These are phyloP conservation scores for Syrrhaptes paradoxus DNA, from an alignment of 2,113 vertebrate species.

Conservation along the genomic window DNA sequence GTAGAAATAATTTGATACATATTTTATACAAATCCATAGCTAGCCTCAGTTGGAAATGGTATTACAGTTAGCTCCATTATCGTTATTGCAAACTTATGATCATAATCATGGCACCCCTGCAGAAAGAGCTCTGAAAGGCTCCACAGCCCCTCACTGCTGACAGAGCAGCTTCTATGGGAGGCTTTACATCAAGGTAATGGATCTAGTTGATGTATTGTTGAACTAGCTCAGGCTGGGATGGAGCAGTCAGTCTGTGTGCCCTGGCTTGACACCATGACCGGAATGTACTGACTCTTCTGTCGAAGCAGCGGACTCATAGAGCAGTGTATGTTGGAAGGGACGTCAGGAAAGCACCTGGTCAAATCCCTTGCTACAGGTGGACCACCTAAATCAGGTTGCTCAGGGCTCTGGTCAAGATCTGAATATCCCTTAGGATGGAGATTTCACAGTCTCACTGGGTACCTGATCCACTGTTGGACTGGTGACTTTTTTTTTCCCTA, in stretches of 20 bases:
- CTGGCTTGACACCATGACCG: accelerated
- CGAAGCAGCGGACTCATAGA: background rate
- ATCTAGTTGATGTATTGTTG: background rate
- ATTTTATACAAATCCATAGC: conserved; percentile 69
- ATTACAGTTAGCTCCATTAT: conserved; percentile 41
- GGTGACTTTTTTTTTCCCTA: background rate
- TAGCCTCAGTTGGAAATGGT: conserved; percentile 55
- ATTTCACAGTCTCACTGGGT: background rate
- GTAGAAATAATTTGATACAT: conserved; percentile 61
- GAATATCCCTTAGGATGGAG: background rate
- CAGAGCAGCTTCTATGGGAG: background rate
- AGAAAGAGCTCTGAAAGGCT: conserved; percentile 22
- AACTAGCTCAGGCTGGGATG: background rate
- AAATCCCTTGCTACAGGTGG: background rate
- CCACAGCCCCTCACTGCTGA: background rate
- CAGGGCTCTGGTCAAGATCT: background rate
- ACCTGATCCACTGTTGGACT: background rate
- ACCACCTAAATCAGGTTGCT: background rate
- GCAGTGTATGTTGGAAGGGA: background rate
- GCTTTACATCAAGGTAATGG: background rate
- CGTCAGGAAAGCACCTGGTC: background rate
- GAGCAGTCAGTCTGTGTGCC: background rate
- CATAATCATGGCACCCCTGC: conserved; percentile 42
- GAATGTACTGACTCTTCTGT: background rate
- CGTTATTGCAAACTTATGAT: conserved; percentile 53